Evolutionary conservation across 2,113 vertebrate species (phyloP), one percentile per base, ranked within the genome.

Genomic region (Euleptes europaea): DNA sequence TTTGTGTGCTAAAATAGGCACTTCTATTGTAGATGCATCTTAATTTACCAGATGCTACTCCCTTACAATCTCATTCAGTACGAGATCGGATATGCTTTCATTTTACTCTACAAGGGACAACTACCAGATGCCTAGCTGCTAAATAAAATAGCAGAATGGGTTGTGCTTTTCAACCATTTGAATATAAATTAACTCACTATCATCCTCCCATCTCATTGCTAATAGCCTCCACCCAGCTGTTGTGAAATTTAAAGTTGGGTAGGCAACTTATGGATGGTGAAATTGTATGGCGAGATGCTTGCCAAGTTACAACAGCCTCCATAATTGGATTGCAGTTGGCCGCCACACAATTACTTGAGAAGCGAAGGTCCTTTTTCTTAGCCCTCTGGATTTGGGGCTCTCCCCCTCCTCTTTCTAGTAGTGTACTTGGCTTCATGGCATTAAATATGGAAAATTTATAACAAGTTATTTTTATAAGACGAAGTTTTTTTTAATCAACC

Each of bases 401-500:
- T 35, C 9, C 4, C n/a, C 28, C 5, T n/a, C 71, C 42, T 11
- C n/a, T 38, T 54, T 78, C 23, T 42, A 71, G 69, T 66, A 51
- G 11, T 65, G 9, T 67, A 66, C 38, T 86, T 17, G 79, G 11
- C 7, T 51, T 83, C 26, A 63, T 78, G 28, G 31, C 60, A 57
- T 82, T 73, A 65, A 35, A 73, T 35, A 26, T 47, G 77, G 49
- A 73, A 73, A 19, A 38, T 87, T 90, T 88, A 28, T 80, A 91
- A 73, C 9, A 67, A 19, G 0, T 60, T 85, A 85, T 84, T 86
- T 88, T 91, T 84, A 35, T 38, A 87, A 47, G 2, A 19, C 1
- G 21, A 33, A 63, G 5, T 76, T 19, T 84, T 90, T 80, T 8
- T 71, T n/a, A n/a, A n/a, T 57, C 21, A 44, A 70, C 1, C 19